Evolutionary conservation across 2,888 invertebrate genomes (phyloP), one percentile per base, ranked within the genome.

Genomic region (Sesia apiformis): DNA sequence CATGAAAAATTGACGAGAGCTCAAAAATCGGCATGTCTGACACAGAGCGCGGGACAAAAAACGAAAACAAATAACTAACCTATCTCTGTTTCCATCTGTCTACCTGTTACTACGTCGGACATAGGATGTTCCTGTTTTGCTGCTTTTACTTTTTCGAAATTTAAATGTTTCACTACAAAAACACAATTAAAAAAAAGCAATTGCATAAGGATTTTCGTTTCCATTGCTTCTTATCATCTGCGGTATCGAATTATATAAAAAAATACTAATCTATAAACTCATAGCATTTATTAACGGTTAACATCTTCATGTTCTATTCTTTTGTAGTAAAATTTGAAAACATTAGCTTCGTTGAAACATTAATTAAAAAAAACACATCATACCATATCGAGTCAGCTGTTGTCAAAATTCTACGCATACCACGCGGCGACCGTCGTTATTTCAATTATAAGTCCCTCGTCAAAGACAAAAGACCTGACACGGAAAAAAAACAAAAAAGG

Each of bases 401-500:
- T 82, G 78, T 76, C 77, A 73, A 80, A 83, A 87, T 87, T 82
- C 85, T 81, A 78, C 70, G 80, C 84, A 88, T 88, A 80, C 84
- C 84, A 67, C 65, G 64, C 70, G 67, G 72, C 75, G 81, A 74
- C 78, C 80, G 74, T 86, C 86, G 85, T 89, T 89, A 89, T 89
- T 87, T 87, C 88, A n/a, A 87, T 88, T 82, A 71, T 65, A 65
- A 63, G 76, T 77, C 88, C 89, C 81, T 85, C 82, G 84, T 89
- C 89, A 89, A 84, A 88, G 83, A 89, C 89, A 89, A 89, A 87
- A 81, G 86, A 78, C 73, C 79, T 84, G 87, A 85, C 88, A 83
- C 73, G 68, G 65, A 72, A 72, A 73, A 76, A 73, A 71, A 68
- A 65, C 39, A 64, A 69, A 70, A 67, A 69, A 56, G 55, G 60